These are phyloP conservation scores for Perognathus longimembris DNA, from an alignment of 2,113 vertebrate species.

Conservation along the genomic window DNA sequence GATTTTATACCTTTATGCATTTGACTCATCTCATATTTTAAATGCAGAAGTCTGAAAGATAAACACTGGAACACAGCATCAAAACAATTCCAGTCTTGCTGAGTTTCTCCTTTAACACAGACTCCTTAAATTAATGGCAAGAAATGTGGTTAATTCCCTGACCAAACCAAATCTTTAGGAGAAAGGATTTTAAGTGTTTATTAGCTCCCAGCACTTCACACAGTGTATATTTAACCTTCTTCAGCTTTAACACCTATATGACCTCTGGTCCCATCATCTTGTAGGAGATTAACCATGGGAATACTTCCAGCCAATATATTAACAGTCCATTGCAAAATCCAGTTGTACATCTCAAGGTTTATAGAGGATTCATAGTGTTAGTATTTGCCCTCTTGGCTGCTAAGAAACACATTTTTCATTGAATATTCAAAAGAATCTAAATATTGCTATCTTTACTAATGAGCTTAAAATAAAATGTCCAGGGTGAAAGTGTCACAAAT, in stretches of 20 bases:
- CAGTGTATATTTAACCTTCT: neutral
- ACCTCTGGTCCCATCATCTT: neutral
- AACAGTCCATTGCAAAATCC: slow-evolving; percentile 42
- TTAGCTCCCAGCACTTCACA: neutral
- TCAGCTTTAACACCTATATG: neutral
- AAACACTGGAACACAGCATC: neutral
- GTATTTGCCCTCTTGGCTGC: neutral
- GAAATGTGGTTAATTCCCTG: neutral
- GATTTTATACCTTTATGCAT: neutral
- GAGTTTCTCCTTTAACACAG: neutral
- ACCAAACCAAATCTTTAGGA: neutral
- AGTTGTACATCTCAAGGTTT: neutral
- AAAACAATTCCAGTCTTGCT: neutral
- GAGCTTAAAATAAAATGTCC: neutral
- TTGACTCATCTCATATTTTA: slow-evolving; percentile 39
- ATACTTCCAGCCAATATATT: neutral
- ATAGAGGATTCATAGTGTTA: neutral
- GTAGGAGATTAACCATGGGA: neutral
- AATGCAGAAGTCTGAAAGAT: neutral
- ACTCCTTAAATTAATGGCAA: neutral
- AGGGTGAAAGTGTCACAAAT: neutral
- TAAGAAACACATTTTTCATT: slow-evolving; percentile 31
- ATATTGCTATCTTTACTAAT: neutral
- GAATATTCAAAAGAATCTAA: neutral
- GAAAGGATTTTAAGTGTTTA: neutral